Evolutionary conservation across 2,797 vertebrate genomes (phyloP).

Genomic region (Tapera naevia): DNA sequence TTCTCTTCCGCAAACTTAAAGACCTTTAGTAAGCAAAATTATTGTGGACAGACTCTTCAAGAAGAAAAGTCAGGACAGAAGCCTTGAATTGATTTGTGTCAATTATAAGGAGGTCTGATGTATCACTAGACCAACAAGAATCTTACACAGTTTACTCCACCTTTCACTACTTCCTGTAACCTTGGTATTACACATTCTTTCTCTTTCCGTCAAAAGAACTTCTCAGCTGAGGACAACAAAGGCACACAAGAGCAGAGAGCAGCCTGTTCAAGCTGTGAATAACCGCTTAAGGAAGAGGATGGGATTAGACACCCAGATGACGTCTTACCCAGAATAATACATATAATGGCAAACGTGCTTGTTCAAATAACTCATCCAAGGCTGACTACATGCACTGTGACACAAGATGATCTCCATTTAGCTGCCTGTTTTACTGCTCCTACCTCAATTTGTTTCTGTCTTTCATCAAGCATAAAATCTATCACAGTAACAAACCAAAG

Average conservation of each 20-base stretch:
- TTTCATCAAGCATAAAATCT: not conserved
- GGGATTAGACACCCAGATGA: not conserved
- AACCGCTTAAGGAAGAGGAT: not conserved
- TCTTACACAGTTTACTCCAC: not conserved
- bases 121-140: not conserved
- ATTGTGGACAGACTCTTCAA: not conserved
- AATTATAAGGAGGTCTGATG: not conserved
- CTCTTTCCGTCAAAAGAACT: not conserved
- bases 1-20: not conserved
- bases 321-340: not conserved
- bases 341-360: not conserved
- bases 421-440: not conserved
- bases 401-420: not conserved
- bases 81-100: not conserved
- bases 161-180: not conserved
- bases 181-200: not conserved
- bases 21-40: not conserved
- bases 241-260: not conserved
- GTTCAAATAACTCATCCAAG: not conserved
- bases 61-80: not conserved
- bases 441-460: not conserved
- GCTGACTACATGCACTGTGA: not conserved
- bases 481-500: not conserved
- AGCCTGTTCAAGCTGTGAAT: not conserved
- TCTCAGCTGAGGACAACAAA: not conserved